phyloP scores from a whole-genome alignment of 2,888 invertebrate species.

The Biston stratarius region DNA sequence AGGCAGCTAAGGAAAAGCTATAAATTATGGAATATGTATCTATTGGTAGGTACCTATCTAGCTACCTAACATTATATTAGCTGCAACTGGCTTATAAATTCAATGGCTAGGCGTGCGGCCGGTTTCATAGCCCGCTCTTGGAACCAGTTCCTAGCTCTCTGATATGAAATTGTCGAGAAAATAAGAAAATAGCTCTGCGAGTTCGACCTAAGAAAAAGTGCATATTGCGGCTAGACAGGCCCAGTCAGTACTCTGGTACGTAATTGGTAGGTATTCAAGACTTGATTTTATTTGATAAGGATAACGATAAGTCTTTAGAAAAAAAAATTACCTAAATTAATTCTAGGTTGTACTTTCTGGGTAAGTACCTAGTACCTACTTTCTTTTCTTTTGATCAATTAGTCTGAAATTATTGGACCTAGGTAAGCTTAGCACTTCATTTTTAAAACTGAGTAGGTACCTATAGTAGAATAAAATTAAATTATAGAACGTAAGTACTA shows the following conservation, averaged over 20 bases:
- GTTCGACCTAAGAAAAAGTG: not conserved
- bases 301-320: too few relatives aligned
- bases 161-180: slow-evolving; percentile 30
- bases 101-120: slow-evolving; percentile 29
- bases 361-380: too few relatives aligned
- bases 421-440: too few relatives aligned
- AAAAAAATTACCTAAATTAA: too few relatives aligned
- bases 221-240: not conserved
- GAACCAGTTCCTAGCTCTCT: slow-evolving; percentile 34
- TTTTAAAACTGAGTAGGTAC: too few relatives aligned
- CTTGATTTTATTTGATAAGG: not conserved
- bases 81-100: slow-evolving; percentile 26
- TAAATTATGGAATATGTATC: slow-evolving; percentile 8
- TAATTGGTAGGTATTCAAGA: not conserved
- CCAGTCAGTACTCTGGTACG: not conserved
- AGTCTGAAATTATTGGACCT: too few relatives aligned
- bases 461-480: too few relatives aligned
- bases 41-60: not conserved
- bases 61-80: slow-evolving; percentile 10
- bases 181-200: slow-evolving; percentile 10
- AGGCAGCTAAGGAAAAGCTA: not conserved
- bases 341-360: too few relatives aligned
- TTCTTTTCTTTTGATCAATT: too few relatives aligned
- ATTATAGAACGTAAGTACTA: too few relatives aligned
- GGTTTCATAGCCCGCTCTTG: slow-evolving; percentile 2